Evolutionary conservation across 1,140 invertebrate species (phyloP), one percentile per base, ranked within the genome.

Genomic region (Delia radicum): DNA sequence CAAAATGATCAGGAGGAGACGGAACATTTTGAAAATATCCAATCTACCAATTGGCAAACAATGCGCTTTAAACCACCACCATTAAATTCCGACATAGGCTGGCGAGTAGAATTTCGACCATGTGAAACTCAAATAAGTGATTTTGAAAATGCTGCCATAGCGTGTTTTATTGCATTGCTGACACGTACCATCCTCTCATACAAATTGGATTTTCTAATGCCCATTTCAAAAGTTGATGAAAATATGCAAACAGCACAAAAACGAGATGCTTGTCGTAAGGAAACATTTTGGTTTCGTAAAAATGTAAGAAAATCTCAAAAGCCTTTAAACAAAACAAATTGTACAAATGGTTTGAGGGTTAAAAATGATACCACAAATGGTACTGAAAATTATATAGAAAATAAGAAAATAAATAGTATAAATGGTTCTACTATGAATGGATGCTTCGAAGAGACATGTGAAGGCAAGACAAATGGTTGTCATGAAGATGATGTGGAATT

Each of bases 21-120:
- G 0, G 98, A 99, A 87, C 98, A 99, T 88, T 99, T 99, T 90
- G 98, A 99, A 95, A 99, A 99, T 85, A 98, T 99, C 80, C 98
- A 99, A 87, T 99, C 98, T 0, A 99, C 98, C 3, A 99, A 99
- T 88, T 99, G 98, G 98, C 98, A 99, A 89, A 99, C 98, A 12
- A 99, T 99, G 98, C 90, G 98, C n/a, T 99, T 99, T 87, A 99
- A 99, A 87, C 96, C 97, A 46, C 98, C 98, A 74, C 95, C 96
- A 24, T 93, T 94, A 1, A 93, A 97, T 84, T 97, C 96, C 12
- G 91, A 93, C 46, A 99, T 99, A 85, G 98, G 98, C 18, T 99
- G 98, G 98, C 90, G 98, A 77, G 98, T 99, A 3, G 98, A 99
- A 89, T 99, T 99, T 88, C 91, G 98, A 61, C 98, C 98, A 31